Percentiles rank a stretch among this genome's conserved stretches.
phyloP scores from a whole-genome alignment of 2,113 vertebrate species.

The human region GRCh38 chr11:102938501-102939000 shows the following conservation, averaged over 20 bases:
- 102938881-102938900: background rate
- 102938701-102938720: background rate
- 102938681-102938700: background rate
- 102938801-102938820: background rate
- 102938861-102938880: background rate
- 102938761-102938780: background rate
- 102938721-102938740: background rate
- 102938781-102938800: rapidly evolving
- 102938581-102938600: background rate
- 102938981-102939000: background rate
- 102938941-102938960: background rate
- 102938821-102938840: background rate
- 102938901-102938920: background rate
- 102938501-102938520: background rate
- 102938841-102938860: background rate
- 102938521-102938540: background rate
- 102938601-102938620: background rate
- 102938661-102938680: background rate
- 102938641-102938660: background rate
- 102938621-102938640: background rate
- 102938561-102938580: background rate
- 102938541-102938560: background rate
- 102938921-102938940: background rate
- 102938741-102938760: background rate
- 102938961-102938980: background rate